A percentile compares a stretch with the other conserved stretches of the same genome.
Evolutionary conservation across 2,113 vertebrate genomes (phyloP).

Genomic region (Cynoglossus semilaevis): DNA sequence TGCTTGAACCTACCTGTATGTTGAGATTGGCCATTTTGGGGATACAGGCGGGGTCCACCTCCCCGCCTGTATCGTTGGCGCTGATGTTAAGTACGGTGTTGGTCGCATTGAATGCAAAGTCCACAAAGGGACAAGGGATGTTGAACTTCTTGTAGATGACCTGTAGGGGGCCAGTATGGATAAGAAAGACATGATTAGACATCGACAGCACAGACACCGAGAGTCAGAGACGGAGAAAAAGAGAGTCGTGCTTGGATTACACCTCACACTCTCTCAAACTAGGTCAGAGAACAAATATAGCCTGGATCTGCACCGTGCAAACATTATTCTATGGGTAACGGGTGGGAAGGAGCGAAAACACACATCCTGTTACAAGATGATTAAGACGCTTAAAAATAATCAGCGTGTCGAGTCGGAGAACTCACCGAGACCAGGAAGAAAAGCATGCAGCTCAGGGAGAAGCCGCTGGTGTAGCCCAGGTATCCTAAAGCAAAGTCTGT

Average conservation of each 20-base stretch:
- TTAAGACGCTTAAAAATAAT: not conserved
- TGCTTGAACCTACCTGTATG: conserved; percentile 80
- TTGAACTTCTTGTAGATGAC: conserved; percentile 99
- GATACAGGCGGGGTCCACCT: conserved; percentile 67
- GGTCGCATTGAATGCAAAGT: conserved; percentile 73
- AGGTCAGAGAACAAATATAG: conserved; percentile 66
- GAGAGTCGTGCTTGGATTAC: conserved; percentile 57
- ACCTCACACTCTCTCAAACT: conserved; percentile 54
- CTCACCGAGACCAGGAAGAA: conserved; percentile 97
- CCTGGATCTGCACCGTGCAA: conserved; percentile 49
- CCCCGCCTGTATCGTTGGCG: conserved; percentile 48
- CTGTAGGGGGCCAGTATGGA: conserved; percentile 70
- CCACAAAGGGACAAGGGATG: conserved; percentile 81
- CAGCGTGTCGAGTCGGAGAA: conserved; percentile 33
- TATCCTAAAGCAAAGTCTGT: conserved; percentile 82
- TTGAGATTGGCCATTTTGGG: conserved; percentile 90
- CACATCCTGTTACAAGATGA: not conserved
- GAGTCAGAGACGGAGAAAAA: conserved; percentile 7
- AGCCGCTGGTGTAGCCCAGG: conserved; percentile 96
- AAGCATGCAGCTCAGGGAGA: conserved; percentile 98
- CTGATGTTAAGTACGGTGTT: conserved; percentile 63
- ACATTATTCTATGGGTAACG: conserved; percentile 39
- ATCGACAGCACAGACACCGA: conserved; percentile 16
- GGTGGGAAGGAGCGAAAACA: conserved; percentile 25
- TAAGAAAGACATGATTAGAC: not conserved